Evolutionary conservation across 2,797 vertebrate species (phyloP).

Genomic region (Sebastes kiyomatsui): DNA sequence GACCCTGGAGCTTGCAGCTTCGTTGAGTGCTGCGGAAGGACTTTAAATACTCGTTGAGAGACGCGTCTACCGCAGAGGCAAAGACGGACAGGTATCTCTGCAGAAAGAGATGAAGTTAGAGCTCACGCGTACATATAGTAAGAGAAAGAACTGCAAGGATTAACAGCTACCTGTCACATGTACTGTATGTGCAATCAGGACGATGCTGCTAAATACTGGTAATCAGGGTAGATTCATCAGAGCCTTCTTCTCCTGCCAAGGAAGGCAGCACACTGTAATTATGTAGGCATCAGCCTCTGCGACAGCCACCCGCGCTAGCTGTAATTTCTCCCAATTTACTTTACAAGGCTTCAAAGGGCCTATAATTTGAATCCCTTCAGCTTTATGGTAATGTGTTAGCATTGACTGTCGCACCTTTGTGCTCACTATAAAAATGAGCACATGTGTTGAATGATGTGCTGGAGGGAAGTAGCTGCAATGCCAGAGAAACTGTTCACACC

Average conservation of each 20-base stretch:
- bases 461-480: neutral
- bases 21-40: neutral
- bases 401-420: slow-evolving; percentile 65
- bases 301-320: slow-evolving; percentile 77
- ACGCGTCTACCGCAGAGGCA: neutral
- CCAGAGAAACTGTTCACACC: slow-evolving; percentile 8
- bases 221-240: slow-evolving; percentile 84
- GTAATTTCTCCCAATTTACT: slow-evolving; percentile 85
- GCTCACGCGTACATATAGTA: neutral
- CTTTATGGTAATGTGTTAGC: slow-evolving; percentile 80
- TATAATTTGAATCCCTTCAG: slow-evolving; percentile 84
- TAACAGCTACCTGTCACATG: slow-evolving; percentile 71
- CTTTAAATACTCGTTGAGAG: slow-evolving; percentile 4
- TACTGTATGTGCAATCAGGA: slow-evolving; percentile 69
- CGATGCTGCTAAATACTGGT: slow-evolving; percentile 78
- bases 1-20: slow-evolving; percentile 40
- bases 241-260: slow-evolving; percentile 65
- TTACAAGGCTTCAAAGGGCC: slow-evolving; percentile 75
- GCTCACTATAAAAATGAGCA: slow-evolving; percentile 33
- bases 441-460: slow-evolving; percentile 26
- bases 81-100: neutral
- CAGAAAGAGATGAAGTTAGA: slow-evolving; percentile 11
- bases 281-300: slow-evolving; percentile 77
- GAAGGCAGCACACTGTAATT: slow-evolving; percentile 81
- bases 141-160: slow-evolving; percentile 32